phyloP scores from a whole-genome alignment of 2,113 vertebrate species.

The Forbesichthys agassizii region DNA sequence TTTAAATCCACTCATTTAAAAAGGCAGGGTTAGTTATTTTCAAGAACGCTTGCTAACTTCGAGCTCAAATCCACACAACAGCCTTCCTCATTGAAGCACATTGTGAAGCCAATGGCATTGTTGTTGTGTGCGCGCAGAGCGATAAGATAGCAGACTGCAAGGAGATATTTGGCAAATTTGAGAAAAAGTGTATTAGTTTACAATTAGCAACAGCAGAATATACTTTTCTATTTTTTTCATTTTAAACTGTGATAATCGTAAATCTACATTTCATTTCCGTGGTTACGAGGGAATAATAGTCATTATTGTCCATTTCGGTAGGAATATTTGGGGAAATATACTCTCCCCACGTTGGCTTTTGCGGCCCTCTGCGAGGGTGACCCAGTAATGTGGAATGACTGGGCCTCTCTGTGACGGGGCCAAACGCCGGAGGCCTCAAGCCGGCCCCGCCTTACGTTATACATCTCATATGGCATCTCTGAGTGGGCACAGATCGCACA shows the following conservation, averaged over 20 bases:
- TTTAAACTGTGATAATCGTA: conserved; percentile 14
- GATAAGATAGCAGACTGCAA: too few species aligned
- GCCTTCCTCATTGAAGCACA: too few species aligned
- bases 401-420: conserved; percentile 54
- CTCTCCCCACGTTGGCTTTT: conserved; percentile 30
- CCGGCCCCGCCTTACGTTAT: conserved; percentile 63
- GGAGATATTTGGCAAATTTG: too few species aligned
- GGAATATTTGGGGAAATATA: conserved; percentile 51
- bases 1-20: neutral
- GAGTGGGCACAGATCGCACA: conserved; percentile 73
- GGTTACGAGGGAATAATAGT: conserved; percentile 52
- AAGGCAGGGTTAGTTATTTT: neutral
- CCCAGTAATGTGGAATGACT: conserved; percentile 37
- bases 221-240: too few species aligned
- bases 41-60: too few species aligned
- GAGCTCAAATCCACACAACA: too few species aligned
- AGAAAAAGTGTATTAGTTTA: too few species aligned
- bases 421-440: conserved; percentile 57
- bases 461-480: conserved; percentile 75
- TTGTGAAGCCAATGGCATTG: too few species aligned
- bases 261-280: conserved; percentile 32
- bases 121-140: too few species aligned
- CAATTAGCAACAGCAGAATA: too few species aligned
- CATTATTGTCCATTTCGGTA: conserved; percentile 38
- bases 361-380: conserved; percentile 42